Evolutionary conservation across 2,888 invertebrate species (phyloP), one percentile per base, ranked within the genome.

Genomic region (Ceramica pisi): DNA sequence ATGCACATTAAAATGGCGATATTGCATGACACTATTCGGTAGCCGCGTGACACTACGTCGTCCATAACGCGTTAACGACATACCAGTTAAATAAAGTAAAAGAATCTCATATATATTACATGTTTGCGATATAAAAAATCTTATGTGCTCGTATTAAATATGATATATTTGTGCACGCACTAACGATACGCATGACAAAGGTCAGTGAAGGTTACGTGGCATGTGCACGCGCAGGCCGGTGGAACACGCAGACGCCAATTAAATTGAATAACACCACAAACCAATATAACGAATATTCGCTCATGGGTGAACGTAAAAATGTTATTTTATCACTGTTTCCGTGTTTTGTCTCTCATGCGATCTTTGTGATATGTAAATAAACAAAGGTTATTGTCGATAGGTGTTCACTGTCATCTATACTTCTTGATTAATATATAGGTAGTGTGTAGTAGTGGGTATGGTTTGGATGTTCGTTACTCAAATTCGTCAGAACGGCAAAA

Each of bases 1-100:
- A 77, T 80, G 81, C 78, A 84, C 82, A 82, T 75, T 85, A 84
- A 88, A 91, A 92, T 92, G 87, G 88, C 90, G 78, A 78, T 87
- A 89, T 93, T 89, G 92, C 92, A 92, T 92, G 92, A 87, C 86
- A 84, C 67, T 80, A 83, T 80, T 77, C 65, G 76, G 80, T 73
- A 77, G 75, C 84, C 88, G 89, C 91, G 89, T 92, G 91, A 90
- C 89, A 89, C 69, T 75, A 80, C 81, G 78, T 83, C 88, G 87
- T 91, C 84, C 82, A 87, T 89, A 87, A 89, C 79, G 76, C 85
- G 83, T 83, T 89, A 89, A 87, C 86, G 79, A 85, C 85, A 85
- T 78, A 78, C 74, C 71, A 71, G 71, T 81, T 83, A 82, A 83
- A 86, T 81, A 83, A 77, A 81, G 35, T 77, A 78, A 81, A 80